Evolutionary conservation across 2,888 invertebrate genomes (phyloP).

Genomic region (Lithodes maja): DNA sequence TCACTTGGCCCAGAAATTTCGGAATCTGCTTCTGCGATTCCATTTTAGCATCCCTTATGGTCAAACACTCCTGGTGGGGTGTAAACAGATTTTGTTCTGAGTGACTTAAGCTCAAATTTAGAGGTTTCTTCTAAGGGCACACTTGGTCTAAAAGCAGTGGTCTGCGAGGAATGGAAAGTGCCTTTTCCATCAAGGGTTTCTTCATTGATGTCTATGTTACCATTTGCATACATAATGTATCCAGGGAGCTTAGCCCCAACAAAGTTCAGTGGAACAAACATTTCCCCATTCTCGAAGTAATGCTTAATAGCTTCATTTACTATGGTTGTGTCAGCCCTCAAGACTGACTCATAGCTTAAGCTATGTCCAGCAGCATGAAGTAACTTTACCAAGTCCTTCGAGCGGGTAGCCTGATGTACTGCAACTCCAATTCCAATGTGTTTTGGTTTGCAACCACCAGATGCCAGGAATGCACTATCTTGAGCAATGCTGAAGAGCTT

Average conservation of each 20-base stretch:
- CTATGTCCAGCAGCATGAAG: neutral
- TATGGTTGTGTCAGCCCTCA: neutral
- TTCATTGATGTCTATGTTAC: neutral
- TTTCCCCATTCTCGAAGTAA: neutral
- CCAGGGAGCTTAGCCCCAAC: neutral
- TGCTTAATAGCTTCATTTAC: neutral
- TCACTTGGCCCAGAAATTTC: neutral
- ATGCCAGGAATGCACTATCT: neutral
- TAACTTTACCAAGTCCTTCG: neutral
- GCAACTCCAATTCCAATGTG: neutral
- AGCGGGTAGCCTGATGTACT: neutral
- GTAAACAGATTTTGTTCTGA: neutral
- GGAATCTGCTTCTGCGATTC: neutral
- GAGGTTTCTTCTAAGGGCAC: neutral
- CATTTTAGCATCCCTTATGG: neutral
- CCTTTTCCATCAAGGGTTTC: neutral
- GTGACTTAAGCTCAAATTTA: neutral
- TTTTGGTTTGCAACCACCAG: neutral
- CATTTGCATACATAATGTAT: neutral
- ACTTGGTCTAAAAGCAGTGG: neutral
- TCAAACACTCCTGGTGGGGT: no score
- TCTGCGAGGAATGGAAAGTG: neutral
- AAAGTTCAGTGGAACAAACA: neutral
- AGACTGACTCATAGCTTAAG: neutral
- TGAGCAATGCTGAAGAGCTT: neutral